Conservation (phyloP, 2,113 vertebrate species). For the Sprattus sprattus region DNA sequence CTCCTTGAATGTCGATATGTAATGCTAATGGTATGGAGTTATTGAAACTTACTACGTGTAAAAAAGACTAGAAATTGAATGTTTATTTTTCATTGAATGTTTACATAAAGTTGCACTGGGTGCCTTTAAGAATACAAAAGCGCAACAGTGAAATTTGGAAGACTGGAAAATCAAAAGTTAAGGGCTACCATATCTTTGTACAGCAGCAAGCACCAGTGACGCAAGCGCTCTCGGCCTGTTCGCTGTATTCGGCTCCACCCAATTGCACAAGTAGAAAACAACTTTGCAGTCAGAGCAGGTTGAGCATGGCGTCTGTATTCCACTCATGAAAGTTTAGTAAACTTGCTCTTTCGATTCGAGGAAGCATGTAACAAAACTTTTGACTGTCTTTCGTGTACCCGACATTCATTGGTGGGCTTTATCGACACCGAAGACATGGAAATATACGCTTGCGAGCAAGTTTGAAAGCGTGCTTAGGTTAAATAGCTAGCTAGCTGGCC, state of each 20-base stretch:
- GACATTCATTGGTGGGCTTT: not conserved
- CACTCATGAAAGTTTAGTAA: constrained; percentile 32
- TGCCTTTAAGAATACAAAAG: not conserved
- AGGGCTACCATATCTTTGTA: not conserved
- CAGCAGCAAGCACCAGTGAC: constrained; percentile 23
- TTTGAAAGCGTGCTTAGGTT: constrained; percentile 34
- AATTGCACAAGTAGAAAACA: constrained; percentile 34
- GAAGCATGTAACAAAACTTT: constrained; percentile 9
- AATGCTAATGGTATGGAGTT: no score
- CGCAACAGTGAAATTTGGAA: not conserved
- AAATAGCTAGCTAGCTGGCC: constrained; percentile 28
- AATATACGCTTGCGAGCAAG: not conserved
- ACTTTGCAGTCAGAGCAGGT: constrained; percentile 40
- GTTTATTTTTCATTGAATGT: no score
- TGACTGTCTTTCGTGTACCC: not conserved
- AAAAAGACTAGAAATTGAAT: no score
- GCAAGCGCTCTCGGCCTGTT: constrained; percentile 20
- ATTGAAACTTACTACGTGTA: no score
- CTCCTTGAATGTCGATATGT: no score
- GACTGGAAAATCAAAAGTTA: not conserved
- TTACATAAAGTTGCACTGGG: no score
- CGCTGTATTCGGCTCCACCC: constrained; percentile 49
- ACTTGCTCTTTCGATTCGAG: not conserved
- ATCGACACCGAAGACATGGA: constrained; percentile 21
- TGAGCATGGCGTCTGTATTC: constrained; percentile 43